Evolutionary conservation across 2,888 invertebrate species (phyloP), one percentile per base, ranked within the genome.

Genomic region (Diarsia mendica): DNA sequence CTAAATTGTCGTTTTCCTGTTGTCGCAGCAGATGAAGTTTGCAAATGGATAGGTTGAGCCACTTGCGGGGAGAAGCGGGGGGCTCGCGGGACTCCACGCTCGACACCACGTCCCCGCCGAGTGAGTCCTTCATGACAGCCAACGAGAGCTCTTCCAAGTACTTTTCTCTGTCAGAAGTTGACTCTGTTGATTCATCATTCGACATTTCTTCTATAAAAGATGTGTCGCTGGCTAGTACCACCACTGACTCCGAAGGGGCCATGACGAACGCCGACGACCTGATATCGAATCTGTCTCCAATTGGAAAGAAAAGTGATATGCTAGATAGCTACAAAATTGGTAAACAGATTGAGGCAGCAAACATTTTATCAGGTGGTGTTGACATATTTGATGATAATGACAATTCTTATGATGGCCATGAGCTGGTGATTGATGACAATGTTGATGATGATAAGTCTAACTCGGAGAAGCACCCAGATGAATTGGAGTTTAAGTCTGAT

Each of bases 331-430:
- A 93, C 85, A 94, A 96, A 88, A 95, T 96, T 82, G 95, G 95
- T 67, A 94, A 94, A 88, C 95, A 95, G 84, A 96, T 96, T 79
- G 96, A 96, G 79, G 96, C 96, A 8, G 95, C 95, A 39, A 96
- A 96, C 81, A 96, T 96, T 74, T 85, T 96, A 28, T 96, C 96
- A 2, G 96, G 96, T 18, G 96, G 96, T 79, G 96, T 96, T 23
- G 93, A 95, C 75, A 96, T 96, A 72, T 96, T 96, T 90, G 96
- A 96, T 85, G 96, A 96, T 77, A 96, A 95, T 91, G 96, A 96
- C n/a, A 96, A 95, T 86, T 96, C 96, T 10, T 95, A 94, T 88
- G 96, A 96, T 85, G 96, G 95, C 1, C 91, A 96, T 87, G 96
- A 96, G 80, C 91, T 96, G 28, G 95, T 96, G 33, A 96, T 96